A percentile compares a stretch with the other conserved stretches of the same genome.
phyloP scores from a whole-genome alignment of 2,797 vertebrate species.

The Pampus argenteus region DNA sequence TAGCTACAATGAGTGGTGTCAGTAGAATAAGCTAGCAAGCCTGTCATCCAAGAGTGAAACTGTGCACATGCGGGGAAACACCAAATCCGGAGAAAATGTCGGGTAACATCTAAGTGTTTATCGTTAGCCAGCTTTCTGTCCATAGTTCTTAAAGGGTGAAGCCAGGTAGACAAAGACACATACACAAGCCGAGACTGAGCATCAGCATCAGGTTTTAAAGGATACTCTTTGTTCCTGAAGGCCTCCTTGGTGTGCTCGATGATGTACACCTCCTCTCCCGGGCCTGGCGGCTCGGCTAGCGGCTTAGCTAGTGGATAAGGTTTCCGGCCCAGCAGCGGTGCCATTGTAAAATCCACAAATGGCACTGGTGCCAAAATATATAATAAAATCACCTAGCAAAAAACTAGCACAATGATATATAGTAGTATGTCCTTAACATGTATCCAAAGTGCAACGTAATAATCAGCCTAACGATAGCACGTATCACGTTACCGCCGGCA shows the following conservation, averaged over 20 bases:
- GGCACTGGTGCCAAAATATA: slow-evolving; percentile 48
- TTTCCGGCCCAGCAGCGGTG: slow-evolving; percentile 96
- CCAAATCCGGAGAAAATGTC: slow-evolving; percentile 27
- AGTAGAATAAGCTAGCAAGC: slow-evolving; percentile 40
- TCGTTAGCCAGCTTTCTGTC: too few relatives aligned
- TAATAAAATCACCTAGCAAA: slow-evolving; percentile 23
- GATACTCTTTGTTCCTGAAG: slow-evolving; percentile 99
- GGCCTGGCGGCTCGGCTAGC: slow-evolving; percentile 87
- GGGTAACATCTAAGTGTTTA: slow-evolving; percentile 18
- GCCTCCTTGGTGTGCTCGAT: slow-evolving; percentile 96
- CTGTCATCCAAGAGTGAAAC: slow-evolving; percentile 35
- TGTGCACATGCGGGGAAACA: slow-evolving; percentile 45
- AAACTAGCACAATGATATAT: slow-evolving; percentile 36
- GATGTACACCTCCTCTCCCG: slow-evolving; percentile 89
- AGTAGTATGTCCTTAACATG: slow-evolving; percentile 59
- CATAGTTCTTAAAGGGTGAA: background rate
- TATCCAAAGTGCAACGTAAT: slow-evolving; percentile 56
- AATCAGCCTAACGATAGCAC: slow-evolving; percentile 42
- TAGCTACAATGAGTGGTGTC: background rate
- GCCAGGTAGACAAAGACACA: background rate
- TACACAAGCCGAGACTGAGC: slow-evolving; percentile 4
- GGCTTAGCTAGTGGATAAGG: slow-evolving; percentile 95
- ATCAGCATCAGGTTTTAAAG: slow-evolving; percentile 70
- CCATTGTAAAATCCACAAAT: slow-evolving; percentile 84
- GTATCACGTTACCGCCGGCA: slow-evolving; percentile 73